Evolutionary conservation across 2,888 invertebrate species (phyloP).

Genomic region (Sipha maydis): DNA sequence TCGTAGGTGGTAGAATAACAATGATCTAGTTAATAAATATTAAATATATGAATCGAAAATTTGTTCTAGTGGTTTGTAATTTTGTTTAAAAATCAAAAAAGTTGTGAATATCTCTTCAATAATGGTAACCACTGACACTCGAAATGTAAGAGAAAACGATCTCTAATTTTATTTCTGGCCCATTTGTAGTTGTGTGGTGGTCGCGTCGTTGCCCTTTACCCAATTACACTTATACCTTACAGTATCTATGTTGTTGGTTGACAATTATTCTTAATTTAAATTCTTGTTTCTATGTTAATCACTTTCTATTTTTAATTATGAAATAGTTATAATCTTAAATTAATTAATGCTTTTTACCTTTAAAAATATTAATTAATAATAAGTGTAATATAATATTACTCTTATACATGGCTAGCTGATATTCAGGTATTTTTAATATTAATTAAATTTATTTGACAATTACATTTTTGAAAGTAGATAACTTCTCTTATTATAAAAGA

Average conservation of each 20-base stretch:
- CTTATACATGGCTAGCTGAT: slow-evolving; percentile 1
- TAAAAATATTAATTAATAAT: neutral
- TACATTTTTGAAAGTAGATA: neutral
- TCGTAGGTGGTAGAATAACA: slow-evolving; percentile 16
- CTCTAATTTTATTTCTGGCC: slow-evolving; percentile 59
- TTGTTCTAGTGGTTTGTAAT: slow-evolving; percentile 38
- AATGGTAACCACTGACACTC: slow-evolving; percentile 58
- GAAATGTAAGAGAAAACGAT: slow-evolving; percentile 39
- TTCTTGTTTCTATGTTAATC: neutral
- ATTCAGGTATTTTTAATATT: slow-evolving; percentile 6
- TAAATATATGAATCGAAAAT: slow-evolving; percentile 15
- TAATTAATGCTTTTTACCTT: neutral
- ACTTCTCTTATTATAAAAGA: neutral
- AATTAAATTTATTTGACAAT: neutral
- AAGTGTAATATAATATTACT: neutral
- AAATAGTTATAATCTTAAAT: neutral
- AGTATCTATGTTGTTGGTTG: slow-evolving; percentile 17
- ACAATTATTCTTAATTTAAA: slow-evolving; percentile 24
- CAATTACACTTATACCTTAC: neutral
- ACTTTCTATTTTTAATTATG: neutral
- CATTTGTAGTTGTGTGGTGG: slow-evolving; percentile 37
- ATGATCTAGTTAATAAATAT: slow-evolving; percentile 40
- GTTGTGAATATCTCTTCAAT: slow-evolving; percentile 17
- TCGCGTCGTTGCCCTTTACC: slow-evolving; percentile 32
- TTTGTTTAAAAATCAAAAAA: neutral